Base-by-base conservation (phyloP, 2,797 vertebrate species). In the Astyanax mexicanus region DNA sequence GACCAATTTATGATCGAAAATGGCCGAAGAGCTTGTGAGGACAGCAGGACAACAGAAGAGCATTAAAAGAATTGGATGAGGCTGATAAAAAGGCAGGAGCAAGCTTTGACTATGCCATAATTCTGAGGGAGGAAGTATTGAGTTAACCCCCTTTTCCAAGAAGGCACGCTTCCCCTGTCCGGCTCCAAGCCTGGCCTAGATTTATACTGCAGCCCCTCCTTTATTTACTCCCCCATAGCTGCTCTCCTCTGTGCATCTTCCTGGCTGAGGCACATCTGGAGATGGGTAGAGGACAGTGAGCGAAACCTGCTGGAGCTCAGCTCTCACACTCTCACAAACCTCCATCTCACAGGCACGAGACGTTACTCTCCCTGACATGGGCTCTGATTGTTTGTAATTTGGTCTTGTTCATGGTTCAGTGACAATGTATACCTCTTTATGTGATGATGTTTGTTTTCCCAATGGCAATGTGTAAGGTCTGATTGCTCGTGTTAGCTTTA, bases 401-500 rank as follows among this genome's bases (percentile, higher is more conserved):
- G 49, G 42, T 27, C 58, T 19, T 49, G 44, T 52, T 81, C 21
- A 81, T 72, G 81, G 84, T 83, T 62, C 23, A 61, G 57, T 77
- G 71, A 55, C 57, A 77, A 74, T 72, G 76, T 78, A 75, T 78
- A 69, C 77, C 77, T 74, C 84, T 71, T 84, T 78, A 79, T 85
- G 84, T 77, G 49, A 62, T 40, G 55, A 55, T 42, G 83, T 83
- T 87, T 84, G 68, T 73, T 80, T 86, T 87, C 65, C 29, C 78
- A 80, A 80, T 69, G 75, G 69, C 75, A 75, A 72, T 57, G 60
- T 78, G 74, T 60, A 81, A 76, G 75, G 69, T 79, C 54, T 80
- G 78, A 87, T 89, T 88, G 87, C 86, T 85, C 72, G 84, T 83
- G 80, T 78, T 86, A 83, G 80, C 79, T 62, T 25, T 15, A 25